phyloP scores from a whole-genome alignment of 2,113 vertebrate species.

The Caranx melampygus region DNA sequence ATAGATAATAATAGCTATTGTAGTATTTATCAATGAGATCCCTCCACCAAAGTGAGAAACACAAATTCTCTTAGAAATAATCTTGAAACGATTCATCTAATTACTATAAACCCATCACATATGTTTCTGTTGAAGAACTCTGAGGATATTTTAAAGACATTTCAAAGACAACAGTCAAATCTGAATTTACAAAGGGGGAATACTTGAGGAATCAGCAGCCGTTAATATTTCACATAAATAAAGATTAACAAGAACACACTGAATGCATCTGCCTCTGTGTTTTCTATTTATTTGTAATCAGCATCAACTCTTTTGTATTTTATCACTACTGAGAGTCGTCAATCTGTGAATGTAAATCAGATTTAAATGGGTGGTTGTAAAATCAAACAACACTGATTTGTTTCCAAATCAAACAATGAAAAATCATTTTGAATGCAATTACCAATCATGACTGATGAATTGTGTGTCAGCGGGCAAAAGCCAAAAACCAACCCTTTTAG shows the following conservation, averaged over 20 bases:
- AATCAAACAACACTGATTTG: constrained; percentile 49
- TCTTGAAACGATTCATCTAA: too few relatives aligned
- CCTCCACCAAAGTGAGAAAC: too few relatives aligned
- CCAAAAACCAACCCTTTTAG: constrained; percentile 13
- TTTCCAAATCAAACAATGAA: constrained; percentile 50
- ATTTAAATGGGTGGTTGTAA: constrained; percentile 33
- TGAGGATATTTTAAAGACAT: not conserved
- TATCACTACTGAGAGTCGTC: constrained; percentile 29
- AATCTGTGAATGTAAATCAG: constrained; percentile 39
- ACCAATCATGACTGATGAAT: constrained; percentile 51
- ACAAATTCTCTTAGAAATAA: too few relatives aligned
- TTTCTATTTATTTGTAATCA: constrained; percentile 45
- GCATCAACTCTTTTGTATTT: constrained; percentile 40
- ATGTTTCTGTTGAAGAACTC: too few relatives aligned
- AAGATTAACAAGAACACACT: constrained; percentile 29
- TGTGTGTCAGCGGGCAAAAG: constrained; percentile 19
- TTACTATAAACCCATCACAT: too few relatives aligned
- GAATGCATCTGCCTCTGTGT: constrained; percentile 16
- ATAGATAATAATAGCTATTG: too few relatives aligned
- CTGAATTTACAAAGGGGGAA: not conserved
- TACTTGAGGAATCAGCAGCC: constrained; percentile 16
- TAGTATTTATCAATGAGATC: too few relatives aligned
- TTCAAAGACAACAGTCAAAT: not conserved
- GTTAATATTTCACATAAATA: not conserved
- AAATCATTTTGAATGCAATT: constrained; percentile 51